These are phyloP conservation scores for Rhabdomys pumilio DNA, from an alignment of 2,797 vertebrate species.

Conservation along the genomic window DNA sequence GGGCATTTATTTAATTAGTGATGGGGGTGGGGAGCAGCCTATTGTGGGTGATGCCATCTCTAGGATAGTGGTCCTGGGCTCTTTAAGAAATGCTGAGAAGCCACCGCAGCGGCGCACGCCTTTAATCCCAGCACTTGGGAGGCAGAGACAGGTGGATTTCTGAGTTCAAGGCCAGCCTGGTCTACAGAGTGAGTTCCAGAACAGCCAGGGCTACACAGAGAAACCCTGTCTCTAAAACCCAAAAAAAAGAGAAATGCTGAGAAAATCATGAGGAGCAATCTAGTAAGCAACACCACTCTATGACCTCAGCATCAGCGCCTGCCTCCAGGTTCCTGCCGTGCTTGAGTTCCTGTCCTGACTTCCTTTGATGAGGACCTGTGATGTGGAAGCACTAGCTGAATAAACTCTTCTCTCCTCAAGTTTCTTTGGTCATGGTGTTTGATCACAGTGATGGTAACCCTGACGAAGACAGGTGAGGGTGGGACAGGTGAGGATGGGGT, in stretches of 20 bases:
- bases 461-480: neutral
- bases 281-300: neutral
- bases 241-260: neutral
- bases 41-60: neutral
- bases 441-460: neutral
- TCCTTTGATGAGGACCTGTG: neutral
- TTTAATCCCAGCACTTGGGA: too few relatives aligned
- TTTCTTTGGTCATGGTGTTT: neutral
- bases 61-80: neutral
- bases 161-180: too few relatives aligned
- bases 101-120: too few relatives aligned
- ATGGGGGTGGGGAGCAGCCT: neutral
- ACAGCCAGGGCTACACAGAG: too few relatives aligned
- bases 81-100: neutral
- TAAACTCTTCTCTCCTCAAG: neutral
- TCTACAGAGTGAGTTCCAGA: too few relatives aligned
- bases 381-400: neutral
- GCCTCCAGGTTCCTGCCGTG: neutral
- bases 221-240: too few relatives aligned
- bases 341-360: neutral
- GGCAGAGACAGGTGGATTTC: too few relatives aligned
- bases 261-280: neutral
- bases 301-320: neutral
- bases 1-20: neutral
- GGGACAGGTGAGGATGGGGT: neutral